A percentile compares a stretch with the other conserved stretches of the same genome.
Evolutionary conservation across 2,888 invertebrate species (phyloP).

Genomic region (Hartigia nigra): DNA sequence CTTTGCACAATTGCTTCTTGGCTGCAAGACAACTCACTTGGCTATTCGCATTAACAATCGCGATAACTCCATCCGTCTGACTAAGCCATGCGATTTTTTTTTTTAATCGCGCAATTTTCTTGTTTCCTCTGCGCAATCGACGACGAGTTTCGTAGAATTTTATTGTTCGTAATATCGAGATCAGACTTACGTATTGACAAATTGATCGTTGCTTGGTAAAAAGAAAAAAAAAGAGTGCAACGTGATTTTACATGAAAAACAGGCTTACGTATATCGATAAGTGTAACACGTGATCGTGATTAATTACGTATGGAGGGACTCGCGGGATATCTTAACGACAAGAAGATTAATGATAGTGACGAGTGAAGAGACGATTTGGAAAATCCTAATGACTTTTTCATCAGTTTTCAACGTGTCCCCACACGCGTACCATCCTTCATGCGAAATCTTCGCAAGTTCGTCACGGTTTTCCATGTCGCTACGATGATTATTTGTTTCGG

Average conservation of each 20-base stretch:
- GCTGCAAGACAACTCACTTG: background rate
- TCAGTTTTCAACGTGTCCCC: no score
- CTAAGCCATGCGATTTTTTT: background rate
- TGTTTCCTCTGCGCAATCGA: background rate
- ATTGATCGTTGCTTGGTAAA: background rate
- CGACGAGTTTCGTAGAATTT: background rate
- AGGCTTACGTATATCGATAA: background rate
- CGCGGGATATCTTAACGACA: background rate
- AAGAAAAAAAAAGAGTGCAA: background rate
- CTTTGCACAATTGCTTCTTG: background rate
- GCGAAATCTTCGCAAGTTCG: background rate
- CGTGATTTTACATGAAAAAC: background rate
- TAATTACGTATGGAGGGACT: background rate
- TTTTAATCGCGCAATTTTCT: background rate
- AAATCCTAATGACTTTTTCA: background rate
- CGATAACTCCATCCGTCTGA: background rate
- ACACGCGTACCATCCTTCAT: background rate
- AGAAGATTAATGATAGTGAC: background rate
- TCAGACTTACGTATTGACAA: background rate
- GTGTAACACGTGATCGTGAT: background rate
- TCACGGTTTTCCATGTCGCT: background rate
- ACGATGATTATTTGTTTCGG: background rate
- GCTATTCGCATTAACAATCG: background rate
- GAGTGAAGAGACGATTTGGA: background rate
- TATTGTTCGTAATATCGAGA: background rate